Percentiles rank a stretch among this genome's conserved stretches.
Evolutionary conservation across 2,888 invertebrate genomes (phyloP).

Genomic region (Noctua comes): DNA sequence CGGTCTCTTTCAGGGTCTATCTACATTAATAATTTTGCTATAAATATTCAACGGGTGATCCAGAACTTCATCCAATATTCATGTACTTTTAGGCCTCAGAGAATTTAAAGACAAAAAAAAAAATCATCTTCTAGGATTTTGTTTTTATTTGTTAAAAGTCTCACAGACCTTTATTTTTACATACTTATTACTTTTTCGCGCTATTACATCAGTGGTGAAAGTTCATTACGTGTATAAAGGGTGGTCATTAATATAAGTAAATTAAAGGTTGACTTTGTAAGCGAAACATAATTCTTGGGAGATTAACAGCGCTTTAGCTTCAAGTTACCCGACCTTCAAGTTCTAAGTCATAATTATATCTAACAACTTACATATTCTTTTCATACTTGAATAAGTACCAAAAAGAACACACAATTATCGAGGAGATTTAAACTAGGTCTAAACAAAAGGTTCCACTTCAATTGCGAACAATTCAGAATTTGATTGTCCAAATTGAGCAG

Average conservation of each 20-base stretch:
- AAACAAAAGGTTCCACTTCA: neutral
- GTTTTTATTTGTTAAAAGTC: neutral
- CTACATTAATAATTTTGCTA: constrained; percentile 33
- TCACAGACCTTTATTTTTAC: neutral
- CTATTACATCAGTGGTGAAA: neutral
- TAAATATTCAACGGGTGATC: constrained; percentile 42
- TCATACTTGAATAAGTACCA: neutral
- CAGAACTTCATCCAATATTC: constrained; percentile 52
- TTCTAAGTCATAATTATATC: neutral
- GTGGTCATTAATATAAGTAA: neutral
- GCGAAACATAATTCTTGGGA: neutral
- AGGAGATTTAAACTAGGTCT: neutral
- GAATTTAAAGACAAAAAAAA: constrained; percentile 40
- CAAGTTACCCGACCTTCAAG: neutral
- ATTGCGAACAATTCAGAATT: constrained; percentile 4
- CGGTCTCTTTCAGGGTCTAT: constrained; percentile 8
- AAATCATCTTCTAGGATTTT: constrained; percentile 23
- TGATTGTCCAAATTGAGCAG: constrained; percentile 13
- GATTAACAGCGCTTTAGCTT: constrained; percentile 3
- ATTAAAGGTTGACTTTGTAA: constrained; percentile 2
- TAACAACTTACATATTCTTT: neutral
- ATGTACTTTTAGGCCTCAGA: constrained; percentile 46
- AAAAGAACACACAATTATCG: neutral
- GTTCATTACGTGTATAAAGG: constrained; percentile 5
- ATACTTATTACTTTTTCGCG: neutral